Percentiles rank a stretch among this genome's conserved stretches.
These are phyloP conservation scores for Halesus radiatus DNA, from an alignment of 1,140 invertebrate species.

Conservation along the genomic window DNA sequence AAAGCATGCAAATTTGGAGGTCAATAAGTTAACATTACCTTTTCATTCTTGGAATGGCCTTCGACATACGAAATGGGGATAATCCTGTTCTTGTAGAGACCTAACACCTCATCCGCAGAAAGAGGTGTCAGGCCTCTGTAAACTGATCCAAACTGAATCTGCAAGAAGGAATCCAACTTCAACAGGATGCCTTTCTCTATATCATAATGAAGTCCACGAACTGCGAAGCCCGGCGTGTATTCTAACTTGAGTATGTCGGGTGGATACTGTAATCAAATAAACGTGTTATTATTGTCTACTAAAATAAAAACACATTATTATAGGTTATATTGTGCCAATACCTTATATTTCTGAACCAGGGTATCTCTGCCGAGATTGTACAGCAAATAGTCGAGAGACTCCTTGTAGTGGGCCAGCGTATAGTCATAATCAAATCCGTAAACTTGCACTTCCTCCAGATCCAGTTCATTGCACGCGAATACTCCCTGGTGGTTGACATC, in stretches of 20 bases:
- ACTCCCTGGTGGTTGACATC: slow-evolving; percentile 89
- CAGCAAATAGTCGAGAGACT: slow-evolving; percentile 89
- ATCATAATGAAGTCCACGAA: slow-evolving; percentile 96
- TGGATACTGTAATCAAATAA: slow-evolving; percentile 82
- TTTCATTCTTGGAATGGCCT: slow-evolving; percentile 72
- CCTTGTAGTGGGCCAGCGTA: slow-evolving; percentile 96
- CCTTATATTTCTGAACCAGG: slow-evolving; percentile 91
- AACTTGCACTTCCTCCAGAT: slow-evolving; percentile 91
- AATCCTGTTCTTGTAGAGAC: slow-evolving; percentile 88
- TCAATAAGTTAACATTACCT: slow-evolving; percentile 59
- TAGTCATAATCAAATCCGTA: slow-evolving; percentile 99
- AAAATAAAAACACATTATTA: not conserved
- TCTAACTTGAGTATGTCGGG: slow-evolving; percentile 84
- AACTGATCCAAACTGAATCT: slow-evolving; percentile 96
- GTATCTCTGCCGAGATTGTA: slow-evolving; percentile 92
- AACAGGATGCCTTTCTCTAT: slow-evolving; percentile 95
- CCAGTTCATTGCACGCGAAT: slow-evolving; percentile 97
- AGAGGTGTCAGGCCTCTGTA: slow-evolving; percentile 89
- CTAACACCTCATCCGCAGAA: slow-evolving; percentile 86
- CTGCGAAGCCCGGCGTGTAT: slow-evolving; percentile 92
- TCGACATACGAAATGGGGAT: slow-evolving; percentile 88
- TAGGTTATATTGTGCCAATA: slow-evolving; percentile 60
- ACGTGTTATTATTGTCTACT: not conserved
- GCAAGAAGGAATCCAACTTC: slow-evolving; percentile 96
- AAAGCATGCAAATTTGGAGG: slow-evolving; percentile 36